phyloP scores from a whole-genome alignment of 2,888 invertebrate genomes.

The Scotopteryx bipunctaria region DNA sequence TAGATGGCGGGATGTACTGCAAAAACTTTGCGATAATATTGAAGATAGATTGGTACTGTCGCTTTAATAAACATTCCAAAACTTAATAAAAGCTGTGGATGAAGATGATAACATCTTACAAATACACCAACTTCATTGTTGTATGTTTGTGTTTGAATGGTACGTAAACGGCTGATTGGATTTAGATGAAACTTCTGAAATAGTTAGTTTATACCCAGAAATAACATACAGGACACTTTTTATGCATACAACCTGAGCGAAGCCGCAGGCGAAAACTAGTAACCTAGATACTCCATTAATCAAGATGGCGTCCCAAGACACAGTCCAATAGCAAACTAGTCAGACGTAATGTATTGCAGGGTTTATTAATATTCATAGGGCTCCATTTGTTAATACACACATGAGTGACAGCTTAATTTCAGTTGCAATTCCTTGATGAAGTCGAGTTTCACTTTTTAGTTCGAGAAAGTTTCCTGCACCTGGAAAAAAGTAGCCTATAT shows the following conservation, averaged over 20 bases:
- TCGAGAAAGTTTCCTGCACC: too few relatives aligned
- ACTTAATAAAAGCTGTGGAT: too few relatives aligned
- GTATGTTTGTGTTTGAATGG: too few relatives aligned
- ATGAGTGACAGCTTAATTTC: conserved; percentile 77
- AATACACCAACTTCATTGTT: too few relatives aligned
- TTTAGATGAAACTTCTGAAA: too few relatives aligned
- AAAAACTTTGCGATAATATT: conserved; percentile 20
- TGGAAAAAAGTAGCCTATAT: too few relatives aligned
- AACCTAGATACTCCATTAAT: conserved; percentile 42
- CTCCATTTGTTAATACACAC: conserved; percentile 76
- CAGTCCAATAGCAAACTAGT: conserved; percentile 45
- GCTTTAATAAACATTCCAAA: not conserved
- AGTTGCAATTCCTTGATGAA: conserved; percentile 55
- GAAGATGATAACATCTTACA: too few relatives aligned
- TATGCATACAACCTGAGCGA: too few relatives aligned
- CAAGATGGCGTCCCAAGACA: conserved; percentile 37
- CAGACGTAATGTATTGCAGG: conserved; percentile 55
- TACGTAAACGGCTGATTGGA: too few relatives aligned
- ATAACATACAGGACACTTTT: too few relatives aligned
- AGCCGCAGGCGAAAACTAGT: too few relatives aligned
- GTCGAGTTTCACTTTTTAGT: not conserved
- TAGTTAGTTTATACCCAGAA: too few relatives aligned
- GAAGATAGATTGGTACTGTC: conserved; percentile 1
- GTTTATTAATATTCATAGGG: conserved; percentile 79
- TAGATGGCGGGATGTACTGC: conserved; percentile 23